Conservation (phyloP, 2,113 vertebrate genomes). For the Collichthys lucidus region DNA sequence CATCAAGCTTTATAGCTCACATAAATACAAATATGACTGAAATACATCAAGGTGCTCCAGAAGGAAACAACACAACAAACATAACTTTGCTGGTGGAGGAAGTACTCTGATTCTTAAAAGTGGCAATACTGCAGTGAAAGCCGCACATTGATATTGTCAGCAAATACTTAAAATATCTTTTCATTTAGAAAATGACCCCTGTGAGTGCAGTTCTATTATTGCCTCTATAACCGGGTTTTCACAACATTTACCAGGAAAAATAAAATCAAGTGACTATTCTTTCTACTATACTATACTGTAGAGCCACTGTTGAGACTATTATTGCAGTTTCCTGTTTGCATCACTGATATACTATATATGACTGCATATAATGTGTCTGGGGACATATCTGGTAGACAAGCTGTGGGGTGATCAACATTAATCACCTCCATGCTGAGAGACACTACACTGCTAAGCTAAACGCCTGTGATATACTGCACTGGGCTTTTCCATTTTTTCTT, state of each 20-base stretch:
- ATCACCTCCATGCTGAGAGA: conserved; percentile 28
- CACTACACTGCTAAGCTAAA: neutral
- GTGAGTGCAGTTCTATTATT: neutral
- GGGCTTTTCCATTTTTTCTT: neutral
- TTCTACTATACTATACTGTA: neutral
- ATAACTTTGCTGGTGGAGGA: too few species aligned
- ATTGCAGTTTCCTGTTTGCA: neutral
- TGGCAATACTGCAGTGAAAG: too few species aligned
- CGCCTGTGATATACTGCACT: neutral
- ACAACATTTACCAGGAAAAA: too few species aligned
- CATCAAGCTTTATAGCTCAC: neutral
- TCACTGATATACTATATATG: neutral
- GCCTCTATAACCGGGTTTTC: neutral
- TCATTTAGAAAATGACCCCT: too few species aligned
- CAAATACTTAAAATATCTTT: too few species aligned
- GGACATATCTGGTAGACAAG: conserved; percentile 4
- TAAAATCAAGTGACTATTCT: too few species aligned
- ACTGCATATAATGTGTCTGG: neutral
- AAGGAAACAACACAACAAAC: too few species aligned
- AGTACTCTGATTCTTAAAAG: too few species aligned
- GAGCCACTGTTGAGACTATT: neutral
- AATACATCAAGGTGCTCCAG: neutral
- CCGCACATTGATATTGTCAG: too few species aligned
- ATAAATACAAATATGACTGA: neutral
- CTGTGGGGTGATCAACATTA: conserved; percentile 10